Base-by-base conservation (phyloP, 2,888 invertebrate species). In the Cybosia mesomella region DNA sequence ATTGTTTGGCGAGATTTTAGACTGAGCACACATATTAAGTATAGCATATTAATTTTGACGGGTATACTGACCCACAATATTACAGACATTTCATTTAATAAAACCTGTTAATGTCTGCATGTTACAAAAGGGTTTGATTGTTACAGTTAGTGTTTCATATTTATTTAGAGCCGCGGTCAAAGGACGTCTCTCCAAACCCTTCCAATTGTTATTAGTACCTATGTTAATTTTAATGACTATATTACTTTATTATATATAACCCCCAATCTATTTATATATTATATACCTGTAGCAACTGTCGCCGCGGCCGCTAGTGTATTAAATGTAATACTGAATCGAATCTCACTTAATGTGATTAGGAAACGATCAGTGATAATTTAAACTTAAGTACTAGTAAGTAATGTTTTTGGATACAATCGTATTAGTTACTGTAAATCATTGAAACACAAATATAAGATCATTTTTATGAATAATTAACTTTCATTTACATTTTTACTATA, bases 391-490 rank as follows among this genome's bases (percentile, higher is more conserved):
- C 79, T 88, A 90, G 86, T 81, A 89, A 88, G 87, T 82, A 86
- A 89, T 82, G 85, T 78, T 89, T 92, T 92, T 90, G 89, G 88
- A 92, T 89, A 90, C 90, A 86, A 90, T 88, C 85, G 84, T 91
- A 89, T 90, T 28, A 28, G 28, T 28, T 91, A 90, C 90, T 91
- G 91, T 91, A 89, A 88, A 86, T 86, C 88, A 87, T 88, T 87
- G 81, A 83, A 89, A 91, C 85, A 89, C 84, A 84, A 91, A 91
- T 90, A 90, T 86, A 88, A 88, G 84, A 85, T 85, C 74, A 83
- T 89, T 91, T 92, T 88, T 90, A 86, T 87, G 82, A 82, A 83
- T 53, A n/a, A 66, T 70, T 77, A 82, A 55, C 70, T 79, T 85
- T 83, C 9, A 75, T 74, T 76, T 32, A 22, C 3, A 13, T 58